Evolutionary conservation across 2,797 vertebrate species (phyloP), one percentile per base, ranked within the genome.

Genomic region (Myiotriccus ornatus): DNA sequence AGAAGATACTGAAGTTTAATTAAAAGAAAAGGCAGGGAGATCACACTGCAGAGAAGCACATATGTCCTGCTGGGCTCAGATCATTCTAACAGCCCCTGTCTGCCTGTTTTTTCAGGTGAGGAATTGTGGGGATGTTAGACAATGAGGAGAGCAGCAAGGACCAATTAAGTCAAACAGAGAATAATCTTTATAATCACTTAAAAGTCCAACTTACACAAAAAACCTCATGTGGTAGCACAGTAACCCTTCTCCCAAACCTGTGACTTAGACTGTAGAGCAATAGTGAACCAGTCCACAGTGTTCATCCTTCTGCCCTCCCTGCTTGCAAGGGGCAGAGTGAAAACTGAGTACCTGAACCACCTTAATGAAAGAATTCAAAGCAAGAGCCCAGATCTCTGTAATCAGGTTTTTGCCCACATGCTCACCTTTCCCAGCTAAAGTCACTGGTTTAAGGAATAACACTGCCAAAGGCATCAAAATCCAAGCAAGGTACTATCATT

Each of bases 371-470:
- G 46, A 77, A 24, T 44, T 27, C 73, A 53, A 59, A 78, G 35
- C 57, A 63, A 73, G 35, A 94, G 41, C 78, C 78, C 81, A 53
- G 9, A 43, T 11, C 44, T 83, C 57, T 6, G 0, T 8, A 62
- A 43, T 7, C 62, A 57, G 53, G 37, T 53, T 12, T 59, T 25
- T 37, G 76, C 76, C 73, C 94, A 59, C 57, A 47, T 5, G 87
- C 84, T 95, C 93, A 95, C 90, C 95, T 94, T 74, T 22, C 87
- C 84, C 87, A 83, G 89, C 68, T 94, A 69, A 80, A 79, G 60
- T 21, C 93, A 43, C 65, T 62, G 89, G 12, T 64, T 84, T 95
- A 95, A 95, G 90, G 88, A 89, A 28, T 7, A 87, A 76, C 44
- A 24, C 32, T 87, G 70, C 52, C 63, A 77, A 80, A 53, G 64